These are phyloP conservation scores for Leucoraja ocellata DNA, from an alignment of 2,797 vertebrate genomes.

Conservation along the genomic window DNA sequence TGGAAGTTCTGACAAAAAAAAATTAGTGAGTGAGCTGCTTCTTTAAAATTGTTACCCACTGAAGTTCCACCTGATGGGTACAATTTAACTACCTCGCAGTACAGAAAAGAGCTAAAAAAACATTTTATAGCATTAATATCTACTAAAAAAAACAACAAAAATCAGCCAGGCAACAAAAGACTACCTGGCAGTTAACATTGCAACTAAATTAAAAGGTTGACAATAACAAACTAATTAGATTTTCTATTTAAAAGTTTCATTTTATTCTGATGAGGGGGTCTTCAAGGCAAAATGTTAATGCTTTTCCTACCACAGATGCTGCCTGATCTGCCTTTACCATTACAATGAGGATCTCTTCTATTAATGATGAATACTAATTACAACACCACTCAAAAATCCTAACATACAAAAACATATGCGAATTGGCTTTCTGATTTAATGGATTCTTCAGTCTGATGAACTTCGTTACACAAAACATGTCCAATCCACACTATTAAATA, in stretches of 20 bases:
- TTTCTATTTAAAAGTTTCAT: not conserved
- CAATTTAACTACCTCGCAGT: not conserved
- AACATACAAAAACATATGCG: not conserved
- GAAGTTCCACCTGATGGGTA: not conserved
- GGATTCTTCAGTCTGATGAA: not conserved
- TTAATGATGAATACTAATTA: not conserved
- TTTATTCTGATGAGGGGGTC: not conserved
- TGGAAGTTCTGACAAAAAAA: not conserved
- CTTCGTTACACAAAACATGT: not conserved
- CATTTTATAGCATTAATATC: slow-evolving; percentile 14
- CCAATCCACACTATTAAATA: not conserved
- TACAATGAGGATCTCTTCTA: not conserved
- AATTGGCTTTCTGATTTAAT: not conserved
- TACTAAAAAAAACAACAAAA: not conserved
- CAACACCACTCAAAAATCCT: not conserved
- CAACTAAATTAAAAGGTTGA: not conserved
- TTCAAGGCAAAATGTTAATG: too few species aligned
- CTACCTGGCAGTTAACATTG: not conserved
- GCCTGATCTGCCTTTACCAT: not conserved
- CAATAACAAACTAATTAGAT: not conserved
- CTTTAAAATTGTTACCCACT: not conserved
- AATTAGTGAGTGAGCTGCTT: not conserved
- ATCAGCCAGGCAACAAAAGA: not conserved
- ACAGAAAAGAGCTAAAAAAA: not conserved
- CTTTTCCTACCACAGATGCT: too few species aligned